Conservation (phyloP, 2,888 invertebrate species). For the Oegoconia quadripuncta region DNA sequence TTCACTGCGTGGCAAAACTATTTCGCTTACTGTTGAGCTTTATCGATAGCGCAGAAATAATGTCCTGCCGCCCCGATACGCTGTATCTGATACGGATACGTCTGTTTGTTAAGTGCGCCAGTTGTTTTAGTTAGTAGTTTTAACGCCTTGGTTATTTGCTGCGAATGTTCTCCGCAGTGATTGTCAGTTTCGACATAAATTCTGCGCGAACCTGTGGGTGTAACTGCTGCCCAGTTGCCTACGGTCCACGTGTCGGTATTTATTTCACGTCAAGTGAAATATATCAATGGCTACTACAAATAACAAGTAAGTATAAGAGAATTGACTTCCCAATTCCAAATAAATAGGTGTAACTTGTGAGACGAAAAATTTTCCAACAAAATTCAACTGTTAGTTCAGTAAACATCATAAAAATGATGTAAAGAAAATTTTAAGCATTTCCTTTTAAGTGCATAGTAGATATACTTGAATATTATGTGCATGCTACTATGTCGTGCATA, state of each 20-base stretch:
- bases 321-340: too few relatives aligned
- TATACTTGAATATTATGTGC: conserved; percentile 6
- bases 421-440: too few relatives aligned
- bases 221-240: conserved; percentile 66
- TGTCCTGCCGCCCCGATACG: conserved; percentile 72
- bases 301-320: conserved; percentile 37
- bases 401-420: too few relatives aligned
- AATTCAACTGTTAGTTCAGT: too few relatives aligned
- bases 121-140: conserved; percentile 73
- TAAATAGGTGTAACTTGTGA: too few relatives aligned
- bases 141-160: conserved; percentile 77
- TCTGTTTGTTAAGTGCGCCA: conserved; percentile 77
- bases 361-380: too few relatives aligned
- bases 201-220: conserved; percentile 74
- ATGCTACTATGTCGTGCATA: conserved; percentile 12
- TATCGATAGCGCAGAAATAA: conserved; percentile 76
- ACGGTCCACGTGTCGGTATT: conserved; percentile 54
- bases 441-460: conserved; percentile 13
- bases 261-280: conserved; percentile 59
- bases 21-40: conserved; percentile 77
- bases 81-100: conserved; percentile 76
- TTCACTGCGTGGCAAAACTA: conserved; percentile 69
- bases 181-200: conserved; percentile 75
- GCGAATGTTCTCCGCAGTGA: conserved; percentile 67
- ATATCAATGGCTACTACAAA: conserved; percentile 49